These are phyloP conservation scores for Andricus curvator DNA, from an alignment of 2,888 invertebrate genomes.

Conservation along the genomic window DNA sequence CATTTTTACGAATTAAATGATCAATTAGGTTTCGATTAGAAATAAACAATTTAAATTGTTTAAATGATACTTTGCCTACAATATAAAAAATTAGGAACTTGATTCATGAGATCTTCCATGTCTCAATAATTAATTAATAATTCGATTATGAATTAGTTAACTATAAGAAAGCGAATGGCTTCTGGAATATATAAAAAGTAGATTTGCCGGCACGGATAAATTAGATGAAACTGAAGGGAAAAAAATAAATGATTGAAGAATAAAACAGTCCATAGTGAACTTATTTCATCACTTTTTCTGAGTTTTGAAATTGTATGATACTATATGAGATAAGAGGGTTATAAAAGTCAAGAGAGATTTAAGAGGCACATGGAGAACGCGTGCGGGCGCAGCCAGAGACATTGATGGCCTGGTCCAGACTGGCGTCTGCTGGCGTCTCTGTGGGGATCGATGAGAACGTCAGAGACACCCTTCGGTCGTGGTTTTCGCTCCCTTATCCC, in stretches of 20 bases:
- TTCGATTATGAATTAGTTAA: not conserved
- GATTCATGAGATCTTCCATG: not conserved
- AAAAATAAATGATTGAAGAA: conserved; percentile 1
- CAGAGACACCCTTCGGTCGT: conserved; percentile 52
- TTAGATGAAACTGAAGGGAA: not conserved
- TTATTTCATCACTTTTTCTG: not conserved
- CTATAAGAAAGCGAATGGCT: not conserved
- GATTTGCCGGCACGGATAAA: not conserved
- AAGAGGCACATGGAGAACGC: conserved; percentile 40
- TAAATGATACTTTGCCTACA: not conserved
- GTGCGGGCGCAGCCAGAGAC: conserved; percentile 56
- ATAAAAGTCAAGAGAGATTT: conserved; percentile 25
- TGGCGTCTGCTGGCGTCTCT: conserved; percentile 74
- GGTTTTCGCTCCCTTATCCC: conserved; percentile 48
- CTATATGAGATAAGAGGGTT: conserved; percentile 12
- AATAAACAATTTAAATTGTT: not conserved
- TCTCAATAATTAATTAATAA: not conserved
- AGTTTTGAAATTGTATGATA: not conserved
- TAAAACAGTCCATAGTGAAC: not conserved
- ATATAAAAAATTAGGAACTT: not conserved
- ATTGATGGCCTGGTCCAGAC: conserved; percentile 74
- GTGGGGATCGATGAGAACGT: conserved; percentile 70
- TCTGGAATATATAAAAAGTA: not conserved
- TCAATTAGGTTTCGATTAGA: too few relatives aligned
- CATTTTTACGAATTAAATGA: not conserved